A percentile compares a stretch with the other conserved stretches of the same genome.
phyloP scores from a whole-genome alignment of 2,888 invertebrate species.

The Steinernema scapterisci region DNA sequence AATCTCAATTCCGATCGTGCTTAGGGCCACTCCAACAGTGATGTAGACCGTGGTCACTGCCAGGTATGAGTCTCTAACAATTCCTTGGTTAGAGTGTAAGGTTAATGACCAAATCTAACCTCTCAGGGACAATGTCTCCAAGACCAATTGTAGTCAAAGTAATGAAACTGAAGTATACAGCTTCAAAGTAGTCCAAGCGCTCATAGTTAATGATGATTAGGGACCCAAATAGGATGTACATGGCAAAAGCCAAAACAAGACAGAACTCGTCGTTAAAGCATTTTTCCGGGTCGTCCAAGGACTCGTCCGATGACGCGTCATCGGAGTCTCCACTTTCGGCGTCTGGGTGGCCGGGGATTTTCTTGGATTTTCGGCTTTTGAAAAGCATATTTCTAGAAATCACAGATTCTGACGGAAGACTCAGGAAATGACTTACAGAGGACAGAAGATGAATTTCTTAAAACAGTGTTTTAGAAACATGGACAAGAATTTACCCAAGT shows the following conservation, averaged over 20 bases:
- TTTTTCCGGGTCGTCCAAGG: not conserved
- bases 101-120: slow-evolving; percentile 68
- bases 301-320: slow-evolving; percentile 34
- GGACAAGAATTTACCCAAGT: slow-evolving; percentile 63
- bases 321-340: slow-evolving; percentile 45
- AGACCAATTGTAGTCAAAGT: slow-evolving; percentile 63
- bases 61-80: slow-evolving; percentile 44
- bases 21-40: slow-evolving; percentile 61
- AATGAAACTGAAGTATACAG: slow-evolving; percentile 66
- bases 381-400: too few relatives aligned
- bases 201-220: slow-evolving; percentile 59
- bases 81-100: not conserved
- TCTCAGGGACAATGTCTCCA: slow-evolving; percentile 61
- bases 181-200: slow-evolving; percentile 57
- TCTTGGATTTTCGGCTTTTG: too few relatives aligned
- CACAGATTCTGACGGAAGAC: too few relatives aligned
- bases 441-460: too few relatives aligned
- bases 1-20: slow-evolving; percentile 65
- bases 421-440: too few relatives aligned
- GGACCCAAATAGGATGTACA: slow-evolving; percentile 59
- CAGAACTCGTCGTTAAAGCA: slow-evolving; percentile 44
- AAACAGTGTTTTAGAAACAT: slow-evolving; percentile 37
- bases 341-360: too few relatives aligned
- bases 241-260: slow-evolving; percentile 57
- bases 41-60: slow-evolving; percentile 59